Evolutionary conservation across 2,797 vertebrate genomes (phyloP).

Genomic region (Nannoperca australis): DNA sequence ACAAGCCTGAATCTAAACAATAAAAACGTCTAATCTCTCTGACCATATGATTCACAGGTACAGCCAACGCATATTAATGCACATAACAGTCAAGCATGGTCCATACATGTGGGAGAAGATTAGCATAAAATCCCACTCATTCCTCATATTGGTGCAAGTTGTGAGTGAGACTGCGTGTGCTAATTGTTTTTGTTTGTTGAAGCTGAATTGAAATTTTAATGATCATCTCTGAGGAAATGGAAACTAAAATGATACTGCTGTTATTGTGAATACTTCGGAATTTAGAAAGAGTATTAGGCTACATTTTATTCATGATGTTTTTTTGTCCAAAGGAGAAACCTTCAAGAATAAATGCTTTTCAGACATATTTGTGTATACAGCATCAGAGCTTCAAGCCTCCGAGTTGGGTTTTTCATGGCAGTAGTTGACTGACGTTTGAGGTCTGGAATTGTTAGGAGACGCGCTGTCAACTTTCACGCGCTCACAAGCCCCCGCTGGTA

Average conservation of each 20-base stretch:
- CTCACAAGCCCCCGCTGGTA: neutral
- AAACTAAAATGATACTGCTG: neutral
- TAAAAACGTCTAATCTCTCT: conserved; percentile 46
- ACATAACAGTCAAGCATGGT: conserved; percentile 37
- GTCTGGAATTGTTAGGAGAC: neutral
- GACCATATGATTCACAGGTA: conserved; percentile 43
- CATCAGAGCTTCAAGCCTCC: neutral
- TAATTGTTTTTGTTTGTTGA: neutral
- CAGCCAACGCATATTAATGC: conserved; percentile 6
- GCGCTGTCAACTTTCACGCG: too few species aligned
- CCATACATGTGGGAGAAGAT: conserved; percentile 71
- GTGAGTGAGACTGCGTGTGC: conserved; percentile 19
- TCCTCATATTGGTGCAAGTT: conserved; percentile 60
- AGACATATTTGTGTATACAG: neutral
- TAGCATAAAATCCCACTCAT: conserved; percentile 75
- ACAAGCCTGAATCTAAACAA: conserved; percentile 39
- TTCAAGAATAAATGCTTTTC: neutral
- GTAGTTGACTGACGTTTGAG: neutral
- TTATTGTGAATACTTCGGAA: neutral
- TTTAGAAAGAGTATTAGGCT: neutral
- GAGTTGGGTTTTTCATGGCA: neutral
- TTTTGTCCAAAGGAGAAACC: neutral
- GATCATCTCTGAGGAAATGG: neutral
- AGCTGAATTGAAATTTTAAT: neutral
- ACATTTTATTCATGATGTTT: neutral